phyloP scores from a whole-genome alignment of 2,113 vertebrate genomes.

The Dromas ardeola region DNA sequence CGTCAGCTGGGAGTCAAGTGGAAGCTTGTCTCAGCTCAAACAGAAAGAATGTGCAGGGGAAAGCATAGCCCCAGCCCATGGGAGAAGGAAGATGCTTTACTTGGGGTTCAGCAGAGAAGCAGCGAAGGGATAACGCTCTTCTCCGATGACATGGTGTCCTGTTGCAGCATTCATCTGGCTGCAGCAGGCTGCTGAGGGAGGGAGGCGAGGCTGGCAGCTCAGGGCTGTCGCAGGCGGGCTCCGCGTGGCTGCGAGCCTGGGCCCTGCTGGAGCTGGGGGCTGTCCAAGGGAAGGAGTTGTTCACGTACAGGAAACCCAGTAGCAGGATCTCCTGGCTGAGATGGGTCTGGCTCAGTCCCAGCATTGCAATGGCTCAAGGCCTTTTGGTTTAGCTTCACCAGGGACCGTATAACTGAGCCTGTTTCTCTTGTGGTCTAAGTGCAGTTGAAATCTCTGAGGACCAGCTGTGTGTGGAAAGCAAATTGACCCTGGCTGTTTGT shows the following conservation, averaged over 20 bases:
- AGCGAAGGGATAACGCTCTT: background rate
- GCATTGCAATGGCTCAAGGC: background rate
- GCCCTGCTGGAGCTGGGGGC: background rate
- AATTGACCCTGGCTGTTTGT: background rate
- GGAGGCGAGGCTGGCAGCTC: background rate
- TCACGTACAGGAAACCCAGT: slow-evolving; percentile 36
- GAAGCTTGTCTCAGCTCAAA: slow-evolving; percentile 18
- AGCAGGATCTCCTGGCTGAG: slow-evolving; percentile 31
- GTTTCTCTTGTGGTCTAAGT: background rate
- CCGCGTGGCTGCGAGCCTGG: background rate
- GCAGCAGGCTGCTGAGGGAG: background rate
- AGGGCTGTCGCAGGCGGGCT: rapidly evolving
- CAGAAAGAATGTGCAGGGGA: slow-evolving; percentile 2
- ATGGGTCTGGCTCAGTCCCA: background rate
- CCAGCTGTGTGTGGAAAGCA: background rate
- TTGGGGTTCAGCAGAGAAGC: background rate
- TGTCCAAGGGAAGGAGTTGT: slow-evolving; percentile 35
- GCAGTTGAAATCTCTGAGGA: background rate
- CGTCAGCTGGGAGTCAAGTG: slow-evolving; percentile 9
- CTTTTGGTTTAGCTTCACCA: background rate
- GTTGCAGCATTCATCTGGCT: slow-evolving; percentile 24
- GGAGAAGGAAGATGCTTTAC: slow-evolving; percentile 4
- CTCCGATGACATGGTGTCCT: slow-evolving; percentile 52
- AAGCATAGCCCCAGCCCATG: background rate
- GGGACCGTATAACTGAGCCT: background rate